phyloP scores from a whole-genome alignment of 1,140 invertebrate genomes.

The Drosophila ficusphila region DNA sequence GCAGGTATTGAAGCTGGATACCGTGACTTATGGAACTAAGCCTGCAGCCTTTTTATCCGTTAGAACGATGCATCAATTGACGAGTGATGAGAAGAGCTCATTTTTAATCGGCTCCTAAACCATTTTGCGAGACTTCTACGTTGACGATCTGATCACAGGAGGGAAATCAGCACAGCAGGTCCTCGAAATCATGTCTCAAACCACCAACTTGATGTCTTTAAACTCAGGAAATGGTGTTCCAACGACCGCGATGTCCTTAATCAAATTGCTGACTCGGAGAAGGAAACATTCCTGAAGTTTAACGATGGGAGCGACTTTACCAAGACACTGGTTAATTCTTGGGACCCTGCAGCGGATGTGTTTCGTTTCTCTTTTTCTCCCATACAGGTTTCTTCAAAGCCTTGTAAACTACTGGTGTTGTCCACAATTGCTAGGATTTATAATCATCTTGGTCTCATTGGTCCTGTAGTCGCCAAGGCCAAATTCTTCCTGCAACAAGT shows the following conservation, averaged over 20 bases:
- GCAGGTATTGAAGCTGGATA: conserved; percentile 42
- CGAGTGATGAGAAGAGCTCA: conserved; percentile 58
- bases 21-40: no score
- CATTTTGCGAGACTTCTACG: conserved; percentile 70
- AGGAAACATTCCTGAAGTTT: conserved; percentile 2
- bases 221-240: no score
- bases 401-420: background rate
- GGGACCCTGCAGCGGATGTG: conserved; percentile 4
- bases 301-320: conserved; percentile 14
- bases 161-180: no score
- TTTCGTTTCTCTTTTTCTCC: background rate
- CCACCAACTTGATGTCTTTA: no score
- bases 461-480: background rate
- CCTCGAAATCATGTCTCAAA: no score
- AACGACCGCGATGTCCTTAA: no score
- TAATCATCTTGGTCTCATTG: background rate
- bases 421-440: background rate
- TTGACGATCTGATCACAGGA: no score
- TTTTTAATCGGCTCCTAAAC: conserved; percentile 13
- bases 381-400: background rate
- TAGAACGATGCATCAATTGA: conserved; percentile 65
- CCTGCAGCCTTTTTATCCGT: conserved; percentile 61
- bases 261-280: no score
- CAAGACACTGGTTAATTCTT: conserved; percentile 11
- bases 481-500: background rate